These are phyloP conservation scores for Chaetops frenatus DNA, from an alignment of 2,113 vertebrate species.

Conservation along the genomic window DNA sequence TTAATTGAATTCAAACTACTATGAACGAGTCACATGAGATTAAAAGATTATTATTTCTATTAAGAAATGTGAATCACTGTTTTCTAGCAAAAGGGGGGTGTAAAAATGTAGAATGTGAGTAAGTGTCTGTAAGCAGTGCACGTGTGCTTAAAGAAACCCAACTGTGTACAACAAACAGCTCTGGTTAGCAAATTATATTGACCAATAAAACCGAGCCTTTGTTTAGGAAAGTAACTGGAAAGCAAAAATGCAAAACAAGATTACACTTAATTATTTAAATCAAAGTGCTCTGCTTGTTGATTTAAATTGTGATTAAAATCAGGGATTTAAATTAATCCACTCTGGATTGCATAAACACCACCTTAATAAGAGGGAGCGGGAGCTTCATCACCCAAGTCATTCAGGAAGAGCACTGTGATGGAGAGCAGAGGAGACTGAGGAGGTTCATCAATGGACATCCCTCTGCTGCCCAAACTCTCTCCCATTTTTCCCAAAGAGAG, in stretches of 20 bases:
- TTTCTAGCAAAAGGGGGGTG: background rate
- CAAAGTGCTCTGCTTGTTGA: conserved; percentile 28
- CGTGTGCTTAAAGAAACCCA: background rate
- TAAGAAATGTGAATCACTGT: background rate
- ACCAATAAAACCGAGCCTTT: conserved; percentile 28
- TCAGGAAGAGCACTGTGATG: background rate
- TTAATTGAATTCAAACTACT: background rate
- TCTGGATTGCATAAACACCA: conserved; percentile 30
- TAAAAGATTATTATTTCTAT: background rate
- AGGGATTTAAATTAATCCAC: conserved; percentile 48
- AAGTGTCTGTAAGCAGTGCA: background rate
- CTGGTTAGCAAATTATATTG: conserved; percentile 10
- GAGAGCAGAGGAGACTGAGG: background rate
- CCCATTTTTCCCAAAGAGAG: background rate
- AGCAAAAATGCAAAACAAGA: conserved; percentile 49
- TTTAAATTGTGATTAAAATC: conserved; percentile 59
- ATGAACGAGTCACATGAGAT: background rate
- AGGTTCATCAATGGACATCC: background rate
- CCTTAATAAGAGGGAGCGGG: background rate
- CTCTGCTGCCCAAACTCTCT: background rate
- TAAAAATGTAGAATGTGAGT: background rate
- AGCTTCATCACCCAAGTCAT: background rate
- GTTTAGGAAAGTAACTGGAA: conserved; percentile 51
- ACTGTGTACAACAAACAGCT: background rate
- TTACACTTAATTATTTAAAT: conserved; percentile 51